These are phyloP conservation scores for Ophioninae sp. DNA, from an alignment of 2,888 invertebrate genomes.

Conservation along the genomic window DNA sequence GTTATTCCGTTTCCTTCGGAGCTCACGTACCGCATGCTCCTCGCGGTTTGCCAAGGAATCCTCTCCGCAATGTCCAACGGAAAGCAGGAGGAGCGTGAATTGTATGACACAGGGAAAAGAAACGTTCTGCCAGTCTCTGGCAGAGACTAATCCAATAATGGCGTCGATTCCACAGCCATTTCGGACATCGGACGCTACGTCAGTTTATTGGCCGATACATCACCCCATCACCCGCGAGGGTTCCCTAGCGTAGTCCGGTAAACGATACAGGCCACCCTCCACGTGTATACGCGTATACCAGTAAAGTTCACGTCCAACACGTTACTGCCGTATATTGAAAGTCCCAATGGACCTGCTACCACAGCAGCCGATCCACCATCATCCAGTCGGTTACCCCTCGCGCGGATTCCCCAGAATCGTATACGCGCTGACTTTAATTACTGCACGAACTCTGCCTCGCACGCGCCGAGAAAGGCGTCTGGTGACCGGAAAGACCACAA, in stretches of 20 bases:
- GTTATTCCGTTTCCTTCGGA: slow-evolving; percentile 17
- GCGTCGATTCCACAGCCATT: slow-evolving; percentile 76
- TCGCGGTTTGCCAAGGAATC: slow-evolving; percentile 38
- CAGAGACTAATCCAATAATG: slow-evolving; percentile 76
- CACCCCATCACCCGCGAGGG: slow-evolving; percentile 73
- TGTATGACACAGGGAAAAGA: slow-evolving; percentile 24
- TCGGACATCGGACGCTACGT: slow-evolving; percentile 77
- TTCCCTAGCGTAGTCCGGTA: slow-evolving; percentile 49
- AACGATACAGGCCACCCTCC: slow-evolving; percentile 24
- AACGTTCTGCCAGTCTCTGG: slow-evolving; percentile 30
- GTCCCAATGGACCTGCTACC: slow-evolving; percentile 60
- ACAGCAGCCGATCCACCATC: slow-evolving; percentile 61
- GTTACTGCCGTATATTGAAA: slow-evolving; percentile 50
- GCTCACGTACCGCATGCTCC: slow-evolving; percentile 2
- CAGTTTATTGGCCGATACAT: slow-evolving; percentile 79
- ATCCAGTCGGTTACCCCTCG: slow-evolving; percentile 60
- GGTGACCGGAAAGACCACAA: slow-evolving; percentile 60
- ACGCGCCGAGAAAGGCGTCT: slow-evolving; percentile 40
- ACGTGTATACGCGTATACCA: slow-evolving; percentile 15
- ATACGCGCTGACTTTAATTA: slow-evolving; percentile 69
- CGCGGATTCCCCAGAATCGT: slow-evolving; percentile 57
- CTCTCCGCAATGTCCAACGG: slow-evolving; percentile 24
- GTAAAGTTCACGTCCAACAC: slow-evolving; percentile 60
- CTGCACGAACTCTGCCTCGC: slow-evolving; percentile 56
- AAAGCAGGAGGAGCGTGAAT: not conserved